A percentile compares a stretch with the other conserved stretches of the same genome.
Evolutionary conservation across 2,888 invertebrate species (phyloP).

Genomic region (Sphaerophoria rueppellii): DNA sequence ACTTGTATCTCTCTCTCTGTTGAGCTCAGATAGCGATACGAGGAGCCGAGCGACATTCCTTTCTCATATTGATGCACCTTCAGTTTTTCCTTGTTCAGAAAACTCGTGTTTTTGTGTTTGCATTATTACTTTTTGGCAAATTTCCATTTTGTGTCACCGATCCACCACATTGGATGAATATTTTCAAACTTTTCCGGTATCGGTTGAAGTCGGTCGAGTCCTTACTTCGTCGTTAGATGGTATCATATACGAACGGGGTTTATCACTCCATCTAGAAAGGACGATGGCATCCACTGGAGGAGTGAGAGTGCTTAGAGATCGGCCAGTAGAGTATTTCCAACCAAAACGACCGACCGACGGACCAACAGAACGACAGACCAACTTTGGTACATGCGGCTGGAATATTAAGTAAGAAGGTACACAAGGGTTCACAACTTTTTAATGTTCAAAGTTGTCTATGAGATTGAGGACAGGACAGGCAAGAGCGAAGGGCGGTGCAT

Average conservation of each 20-base stretch:
- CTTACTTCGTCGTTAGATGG: constrained; percentile 6
- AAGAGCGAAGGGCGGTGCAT: background rate
- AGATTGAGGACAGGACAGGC: background rate
- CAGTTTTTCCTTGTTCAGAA: background rate
- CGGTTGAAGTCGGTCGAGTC: constrained; percentile 38
- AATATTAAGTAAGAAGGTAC: constrained; percentile 68
- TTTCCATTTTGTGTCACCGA: constrained; percentile 66
- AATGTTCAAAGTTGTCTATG: constrained; percentile 69
- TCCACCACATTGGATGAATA: constrained; percentile 28
- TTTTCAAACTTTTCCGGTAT: constrained; percentile 35
- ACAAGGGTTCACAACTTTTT: constrained; percentile 69
- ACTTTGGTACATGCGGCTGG: constrained; percentile 60
- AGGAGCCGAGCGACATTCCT: background rate
- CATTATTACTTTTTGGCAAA: constrained; percentile 70
- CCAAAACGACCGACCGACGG: background rate
- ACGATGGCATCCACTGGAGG: constrained; percentile 34
- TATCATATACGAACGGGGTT: constrained; percentile 15
- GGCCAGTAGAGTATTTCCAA: constrained; percentile 1
- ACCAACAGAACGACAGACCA: constrained; percentile 25
- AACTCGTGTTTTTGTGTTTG: constrained; percentile 5
- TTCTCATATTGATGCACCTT: background rate
- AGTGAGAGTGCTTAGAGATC: constrained; percentile 4
- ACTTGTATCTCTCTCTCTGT: background rate
- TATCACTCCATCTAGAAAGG: constrained; percentile 22
- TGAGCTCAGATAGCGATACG: background rate